Conservation (phyloP, 1,140 invertebrate species). For the Samia ricini region DNA sequence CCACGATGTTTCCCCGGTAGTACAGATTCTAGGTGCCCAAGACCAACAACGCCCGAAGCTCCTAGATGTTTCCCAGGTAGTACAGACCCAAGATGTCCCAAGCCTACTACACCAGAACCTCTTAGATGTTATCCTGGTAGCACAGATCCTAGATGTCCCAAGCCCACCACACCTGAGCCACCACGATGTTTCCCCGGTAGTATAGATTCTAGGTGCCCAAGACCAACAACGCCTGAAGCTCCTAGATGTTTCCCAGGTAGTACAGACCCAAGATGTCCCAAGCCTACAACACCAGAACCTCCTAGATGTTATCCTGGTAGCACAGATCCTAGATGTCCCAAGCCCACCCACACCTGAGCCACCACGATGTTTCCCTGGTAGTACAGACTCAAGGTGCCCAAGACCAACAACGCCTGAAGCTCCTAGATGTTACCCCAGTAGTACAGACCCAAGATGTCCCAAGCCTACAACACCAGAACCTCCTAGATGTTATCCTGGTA, state of each 20-base stretch:
- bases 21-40: constrained; percentile 43
- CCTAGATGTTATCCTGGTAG: constrained; percentile 50
- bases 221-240: constrained; percentile 1
- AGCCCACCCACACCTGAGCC: constrained; percentile 9
- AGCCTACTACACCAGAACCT: constrained; percentile 5
- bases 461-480: constrained; percentile 48
- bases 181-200: constrained; percentile 39
- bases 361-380: constrained; percentile 29
- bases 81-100: constrained; percentile 58
- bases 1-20: constrained; percentile 35
- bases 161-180: constrained; percentile 36
- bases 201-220: constrained; percentile 5
- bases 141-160: constrained; percentile 8
- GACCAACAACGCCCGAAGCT: constrained; percentile 26
- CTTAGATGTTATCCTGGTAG: constrained; percentile 15
- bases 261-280: constrained; percentile 8
- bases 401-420: constrained; percentile 38
- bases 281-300: constrained; percentile 10
- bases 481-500: constrained; percentile 63
- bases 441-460: constrained; percentile 66
- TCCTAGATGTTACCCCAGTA: constrained; percentile 59
- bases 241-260: constrained; percentile 12
- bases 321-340: constrained; percentile 50
- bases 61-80: constrained; percentile 64
- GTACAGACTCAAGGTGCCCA: constrained; percentile 55